Base-by-base conservation (phyloP, 2,113 vertebrate genomes). In the Hemiprocne comata region DNA sequence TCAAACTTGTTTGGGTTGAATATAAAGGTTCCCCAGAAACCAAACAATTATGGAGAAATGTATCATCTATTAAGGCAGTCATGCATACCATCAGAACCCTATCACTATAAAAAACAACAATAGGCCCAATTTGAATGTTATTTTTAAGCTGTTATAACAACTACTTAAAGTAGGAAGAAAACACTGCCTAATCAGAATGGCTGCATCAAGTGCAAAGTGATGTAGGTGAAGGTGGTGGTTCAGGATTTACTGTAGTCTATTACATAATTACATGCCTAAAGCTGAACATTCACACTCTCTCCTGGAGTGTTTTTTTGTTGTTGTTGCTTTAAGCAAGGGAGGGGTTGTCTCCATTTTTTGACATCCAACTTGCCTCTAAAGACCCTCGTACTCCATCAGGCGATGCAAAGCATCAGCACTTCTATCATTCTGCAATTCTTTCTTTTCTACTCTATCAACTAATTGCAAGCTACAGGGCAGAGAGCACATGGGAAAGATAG, bases 401-500 rank as follows among this genome's bases (percentile, higher is more conserved):
- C 9, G 38, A 88, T 58, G 85, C 57, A 77, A 96, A 93, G 83
- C 71, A 80, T 62, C 71, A 83, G 26, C 60, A 74, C 55, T 97
- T 95, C 81, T 96, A 81, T 50, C 85, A 62, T 93, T 90, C 93
- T 92, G 89, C 96, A 95, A 60, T 89, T 95, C 69, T 95, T 87
- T 67, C 84, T 86, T 85, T 97, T 94, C 87, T 86, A 95, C 57
- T 94, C 48, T 90, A 64, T 93, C 92, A 92, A 95, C 94, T 97
- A 97, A 98, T 97, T 97, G 94, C 92, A 94, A 97, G 92, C 93
- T 97, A 97, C 82, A 92, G 65, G 84, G 54, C 42, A 90, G 75
- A 88, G 84, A 94, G 92, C 73, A 67, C 61, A 72, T 9, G 48
- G 75, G n/a, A 87, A 96, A 97, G 96, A 94, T 48, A 94, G 94